A percentile compares a stretch with the other conserved stretches of the same genome.
Evolutionary conservation across 2,888 invertebrate genomes (phyloP).

Genomic region (Lamellibrachia satsuma): DNA sequence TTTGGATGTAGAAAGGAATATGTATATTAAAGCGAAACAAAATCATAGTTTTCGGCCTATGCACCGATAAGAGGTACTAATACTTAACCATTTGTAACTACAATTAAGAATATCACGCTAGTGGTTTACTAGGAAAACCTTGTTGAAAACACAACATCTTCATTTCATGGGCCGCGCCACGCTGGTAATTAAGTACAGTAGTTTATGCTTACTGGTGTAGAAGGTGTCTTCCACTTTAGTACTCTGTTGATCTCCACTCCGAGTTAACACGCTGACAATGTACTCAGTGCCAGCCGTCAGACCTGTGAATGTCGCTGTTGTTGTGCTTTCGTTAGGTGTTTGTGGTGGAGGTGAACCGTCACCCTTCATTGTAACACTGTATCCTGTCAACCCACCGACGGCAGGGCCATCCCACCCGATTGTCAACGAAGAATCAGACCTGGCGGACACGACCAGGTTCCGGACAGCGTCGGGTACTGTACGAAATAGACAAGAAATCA

Average conservation of each 20-base stretch:
- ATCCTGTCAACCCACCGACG: neutral
- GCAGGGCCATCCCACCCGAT: neutral
- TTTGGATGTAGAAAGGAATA: too few species aligned
- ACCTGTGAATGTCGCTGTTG: neutral
- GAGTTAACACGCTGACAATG: neutral
- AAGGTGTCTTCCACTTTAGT: neutral
- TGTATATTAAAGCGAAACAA: too few species aligned
- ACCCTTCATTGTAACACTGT: neutral
- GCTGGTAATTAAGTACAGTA: too few species aligned
- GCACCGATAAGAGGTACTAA: too few species aligned
- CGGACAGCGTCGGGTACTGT: neutral
- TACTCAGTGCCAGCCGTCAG: neutral
- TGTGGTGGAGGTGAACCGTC: neutral
- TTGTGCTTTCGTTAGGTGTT: neutral
- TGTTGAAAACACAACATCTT: too few species aligned
- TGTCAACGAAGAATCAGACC: neutral
- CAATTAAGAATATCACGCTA: too few species aligned
- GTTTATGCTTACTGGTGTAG: neutral
- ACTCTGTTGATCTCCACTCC: neutral
- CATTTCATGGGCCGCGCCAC: too few species aligned
- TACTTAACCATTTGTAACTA: too few species aligned
- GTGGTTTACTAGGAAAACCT: too few species aligned
- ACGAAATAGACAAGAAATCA: neutral
- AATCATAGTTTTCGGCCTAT: too few species aligned
- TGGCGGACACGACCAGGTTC: neutral